A percentile compares a stretch with the other conserved stretches of the same genome.
Conservation (phyloP, 2,797 vertebrate genomes). For the Coccyzus lansbergi region DNA sequence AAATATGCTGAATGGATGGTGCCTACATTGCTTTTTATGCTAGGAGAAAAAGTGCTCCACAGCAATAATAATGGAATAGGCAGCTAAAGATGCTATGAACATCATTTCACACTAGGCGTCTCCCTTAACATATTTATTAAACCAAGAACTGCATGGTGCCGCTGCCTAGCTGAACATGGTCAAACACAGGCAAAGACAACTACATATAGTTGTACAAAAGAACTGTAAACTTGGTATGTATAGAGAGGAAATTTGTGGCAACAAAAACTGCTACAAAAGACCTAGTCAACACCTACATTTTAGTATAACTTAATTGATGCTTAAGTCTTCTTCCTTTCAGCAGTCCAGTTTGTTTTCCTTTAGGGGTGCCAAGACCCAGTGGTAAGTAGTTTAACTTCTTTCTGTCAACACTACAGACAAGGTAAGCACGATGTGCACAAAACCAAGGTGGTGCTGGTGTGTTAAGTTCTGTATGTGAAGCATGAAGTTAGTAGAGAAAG, state of each 20-base stretch:
- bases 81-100: not conserved
- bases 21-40: fast-evolving
- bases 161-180: fast-evolving
- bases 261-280: not conserved
- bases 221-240: not conserved
- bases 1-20: not conserved
- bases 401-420: not conserved
- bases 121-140: not conserved
- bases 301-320: not conserved
- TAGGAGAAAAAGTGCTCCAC: not conserved
- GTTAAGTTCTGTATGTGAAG: not conserved
- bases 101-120: slow-evolving; percentile 9
- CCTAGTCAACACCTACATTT: not conserved
- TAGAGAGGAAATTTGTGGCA: not conserved
- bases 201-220: fast-evolving
- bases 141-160: not conserved
- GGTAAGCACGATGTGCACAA: not conserved
- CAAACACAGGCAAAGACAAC: fast-evolving
- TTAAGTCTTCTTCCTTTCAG: not conserved
- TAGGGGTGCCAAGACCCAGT: not conserved
- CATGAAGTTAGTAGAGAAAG: not conserved
- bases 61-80: fast-evolving
- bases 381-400: not conserved
- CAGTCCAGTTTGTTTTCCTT: not conserved
- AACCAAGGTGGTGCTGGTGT: fast-evolving